Percentiles rank a stretch among this genome's conserved stretches.
These are phyloP conservation scores for Lutjanus campechanus DNA, from an alignment of 2,797 vertebrate genomes.

Conservation along the genomic window DNA sequence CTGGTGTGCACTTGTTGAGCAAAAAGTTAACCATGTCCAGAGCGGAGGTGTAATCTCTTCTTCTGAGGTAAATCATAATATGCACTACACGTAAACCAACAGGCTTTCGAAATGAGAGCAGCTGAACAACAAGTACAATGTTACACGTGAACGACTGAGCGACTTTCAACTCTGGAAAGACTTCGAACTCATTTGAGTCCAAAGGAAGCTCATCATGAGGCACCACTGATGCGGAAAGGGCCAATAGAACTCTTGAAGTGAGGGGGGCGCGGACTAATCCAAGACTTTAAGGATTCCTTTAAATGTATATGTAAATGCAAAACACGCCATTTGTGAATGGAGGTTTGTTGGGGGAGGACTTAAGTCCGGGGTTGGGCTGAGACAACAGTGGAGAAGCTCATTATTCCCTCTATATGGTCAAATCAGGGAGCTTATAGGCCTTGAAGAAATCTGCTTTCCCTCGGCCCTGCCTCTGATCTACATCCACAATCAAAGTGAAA, in stretches of 20 bases:
- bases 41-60: conserved; percentile 32
- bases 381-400: conserved; percentile 81
- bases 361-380: conserved; percentile 69
- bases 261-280: conserved; percentile 80
- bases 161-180: conserved; percentile 65
- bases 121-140: conserved; percentile 14
- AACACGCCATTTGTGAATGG: conserved; percentile 69
- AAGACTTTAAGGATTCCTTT: conserved; percentile 73
- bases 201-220: conserved; percentile 67
- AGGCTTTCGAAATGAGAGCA: conserved; percentile 11
- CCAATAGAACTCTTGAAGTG: conserved; percentile 58
- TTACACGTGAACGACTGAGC: conserved; percentile 38
- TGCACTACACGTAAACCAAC: not conserved
- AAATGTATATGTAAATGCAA: conserved; percentile 86
- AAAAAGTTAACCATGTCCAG: conserved; percentile 34
- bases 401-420: conserved; percentile 81
- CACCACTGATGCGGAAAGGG: conserved; percentile 79
- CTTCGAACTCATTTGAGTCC: conserved; percentile 52
- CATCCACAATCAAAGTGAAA: conserved; percentile 63
- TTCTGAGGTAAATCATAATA: conserved; percentile 1
- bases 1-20: conserved; percentile 63
- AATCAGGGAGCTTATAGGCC: conserved; percentile 74
- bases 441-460: conserved; percentile 39
- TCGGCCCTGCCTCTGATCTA: conserved; percentile 48
- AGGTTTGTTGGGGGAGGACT: conserved; percentile 66